Conservation (phyloP, 2,888 invertebrate species). For the Cerastoderma edule region DNA sequence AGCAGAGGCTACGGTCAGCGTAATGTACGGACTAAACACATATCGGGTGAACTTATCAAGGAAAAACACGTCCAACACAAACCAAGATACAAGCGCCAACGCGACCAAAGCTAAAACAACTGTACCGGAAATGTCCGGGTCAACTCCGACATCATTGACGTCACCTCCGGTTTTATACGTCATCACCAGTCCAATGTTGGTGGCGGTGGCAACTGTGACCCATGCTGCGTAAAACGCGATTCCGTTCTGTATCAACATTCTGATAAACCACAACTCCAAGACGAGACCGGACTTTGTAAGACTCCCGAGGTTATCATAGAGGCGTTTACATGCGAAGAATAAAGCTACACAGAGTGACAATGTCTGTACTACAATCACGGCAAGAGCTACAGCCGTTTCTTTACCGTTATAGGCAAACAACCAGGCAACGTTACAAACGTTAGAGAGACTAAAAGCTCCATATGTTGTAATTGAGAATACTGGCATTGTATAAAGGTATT, state of each 20-base stretch:
- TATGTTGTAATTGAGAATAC: conserved; percentile 69
- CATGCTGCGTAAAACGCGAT: conserved; percentile 79
- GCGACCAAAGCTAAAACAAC: conserved; percentile 71
- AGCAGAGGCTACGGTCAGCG: conserved; percentile 68
- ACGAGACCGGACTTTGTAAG: conserved; percentile 57
- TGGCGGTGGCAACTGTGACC: conserved; percentile 76
- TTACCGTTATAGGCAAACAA: conserved; percentile 76
- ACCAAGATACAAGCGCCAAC: conserved; percentile 71
- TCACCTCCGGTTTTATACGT: conserved; percentile 63
- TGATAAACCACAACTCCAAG: conserved; percentile 75
- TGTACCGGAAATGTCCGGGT: conserved; percentile 63
- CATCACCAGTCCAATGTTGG: conserved; percentile 76
- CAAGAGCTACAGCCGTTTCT: conserved; percentile 64
- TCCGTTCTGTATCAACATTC: conserved; percentile 80
- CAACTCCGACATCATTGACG: conserved; percentile 45
- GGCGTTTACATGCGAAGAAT: conserved; percentile 64
- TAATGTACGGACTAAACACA: conserved; percentile 74
- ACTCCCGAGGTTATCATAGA: conserved; percentile 66
- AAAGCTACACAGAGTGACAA: conserved; percentile 71
- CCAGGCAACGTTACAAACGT: conserved; percentile 77
- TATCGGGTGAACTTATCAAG: conserved; percentile 76
- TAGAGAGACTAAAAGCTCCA: conserved; percentile 69
- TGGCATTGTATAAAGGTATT: conserved; percentile 69
- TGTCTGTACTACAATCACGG: conserved; percentile 62
- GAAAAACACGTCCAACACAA: conserved; percentile 72